Evolutionary conservation across 2,888 invertebrate species (phyloP).

Genomic region (Eupithecia centaureata): DNA sequence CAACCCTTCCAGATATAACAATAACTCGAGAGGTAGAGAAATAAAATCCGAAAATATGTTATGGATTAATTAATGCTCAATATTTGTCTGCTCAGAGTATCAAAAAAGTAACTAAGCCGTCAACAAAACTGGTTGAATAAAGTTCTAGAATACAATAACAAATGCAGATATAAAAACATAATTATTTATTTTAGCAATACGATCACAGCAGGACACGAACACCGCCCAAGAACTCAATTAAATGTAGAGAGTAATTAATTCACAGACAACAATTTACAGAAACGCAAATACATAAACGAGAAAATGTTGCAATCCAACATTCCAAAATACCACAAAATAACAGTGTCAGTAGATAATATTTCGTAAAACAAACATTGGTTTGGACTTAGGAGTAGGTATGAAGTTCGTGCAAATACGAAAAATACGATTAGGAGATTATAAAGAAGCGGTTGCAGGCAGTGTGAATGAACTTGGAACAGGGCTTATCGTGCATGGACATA

Average conservation of each 20-base stretch:
- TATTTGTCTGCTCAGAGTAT: neutral
- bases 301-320: neutral
- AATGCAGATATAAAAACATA: neutral
- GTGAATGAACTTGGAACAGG: slow-evolving; percentile 65
- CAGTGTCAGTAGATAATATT: neutral
- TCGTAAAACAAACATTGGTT: slow-evolving; percentile 25
- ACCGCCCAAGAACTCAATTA: neutral
- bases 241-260: neutral
- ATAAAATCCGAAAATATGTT: neutral
- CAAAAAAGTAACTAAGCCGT: neutral
- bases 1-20: neutral
- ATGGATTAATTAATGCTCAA: neutral
- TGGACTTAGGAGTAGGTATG: slow-evolving; percentile 16
- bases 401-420: slow-evolving; percentile 43
- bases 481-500: slow-evolving; percentile 65
- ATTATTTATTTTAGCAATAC: neutral
- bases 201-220: neutral
- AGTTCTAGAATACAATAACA: neutral
- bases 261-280: neutral
- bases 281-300: neutral
- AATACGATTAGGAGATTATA: slow-evolving; percentile 44
- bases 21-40: neutral
- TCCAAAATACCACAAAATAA: neutral
- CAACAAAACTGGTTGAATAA: neutral
- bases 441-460: slow-evolving; percentile 42